Percentiles rank a stretch among this genome's conserved stretches.
Conservation (phyloP, 2,888 invertebrate genomes). For the Nematopogon swammerdamellus region DNA sequence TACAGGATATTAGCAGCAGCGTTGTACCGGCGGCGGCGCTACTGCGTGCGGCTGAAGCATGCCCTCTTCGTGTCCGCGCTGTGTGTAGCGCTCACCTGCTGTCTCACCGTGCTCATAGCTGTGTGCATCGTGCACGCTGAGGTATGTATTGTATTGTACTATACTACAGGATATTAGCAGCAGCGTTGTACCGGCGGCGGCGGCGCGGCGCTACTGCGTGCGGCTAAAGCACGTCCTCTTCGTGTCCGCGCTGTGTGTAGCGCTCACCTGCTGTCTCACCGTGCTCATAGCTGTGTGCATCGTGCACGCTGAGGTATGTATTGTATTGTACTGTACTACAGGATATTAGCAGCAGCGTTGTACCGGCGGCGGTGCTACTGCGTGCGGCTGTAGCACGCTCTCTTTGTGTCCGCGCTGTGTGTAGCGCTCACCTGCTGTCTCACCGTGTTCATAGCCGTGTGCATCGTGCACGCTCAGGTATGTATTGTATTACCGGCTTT, state of each 20-base stretch:
- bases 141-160: background rate
- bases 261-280: conserved; percentile 57
- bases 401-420: too few relatives aligned
- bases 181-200: conserved; percentile 63
- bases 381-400: too few relatives aligned
- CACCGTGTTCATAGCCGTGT: background rate
- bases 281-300: conserved; percentile 55
- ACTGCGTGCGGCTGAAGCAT: conserved; percentile 70
- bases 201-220: conserved; percentile 69
- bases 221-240: conserved; percentile 73
- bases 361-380: too few relatives aligned
- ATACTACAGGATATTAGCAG: conserved; percentile 11
- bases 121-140: background rate
- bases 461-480: background rate
- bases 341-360: too few relatives aligned
- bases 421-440: conserved; percentile 16
- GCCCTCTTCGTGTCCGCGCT: conserved; percentile 73
- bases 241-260: conserved; percentile 67
- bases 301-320: background rate
- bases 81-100: conserved; percentile 27
- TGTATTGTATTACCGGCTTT: too few relatives aligned
- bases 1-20: too few relatives aligned
- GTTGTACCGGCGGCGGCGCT: conserved; percentile 65
- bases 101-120: background rate
- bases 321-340: too few relatives aligned